These are phyloP conservation scores for Drosophila aff. DNA, from an alignment of 1,140 invertebrate genomes.

Conservation along the genomic window DNA sequence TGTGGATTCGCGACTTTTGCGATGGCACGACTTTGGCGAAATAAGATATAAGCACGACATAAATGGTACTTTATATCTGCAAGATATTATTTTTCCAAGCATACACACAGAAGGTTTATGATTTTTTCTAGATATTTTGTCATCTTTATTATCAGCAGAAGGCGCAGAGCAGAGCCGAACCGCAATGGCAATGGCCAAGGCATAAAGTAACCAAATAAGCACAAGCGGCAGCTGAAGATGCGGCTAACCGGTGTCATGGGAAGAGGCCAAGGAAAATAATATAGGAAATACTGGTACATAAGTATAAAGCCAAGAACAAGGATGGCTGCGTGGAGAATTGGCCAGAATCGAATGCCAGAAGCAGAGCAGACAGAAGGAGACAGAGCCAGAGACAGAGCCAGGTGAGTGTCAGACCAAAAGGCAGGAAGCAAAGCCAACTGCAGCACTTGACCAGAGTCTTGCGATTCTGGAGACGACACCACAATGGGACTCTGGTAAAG, in stretches of 20 bases:
- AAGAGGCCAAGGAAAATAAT: conserved; percentile 46
- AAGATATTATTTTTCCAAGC: conserved; percentile 83
- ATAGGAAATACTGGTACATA: conserved; percentile 29
- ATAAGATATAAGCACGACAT: conserved; percentile 84
- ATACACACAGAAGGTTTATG: conserved; percentile 79
- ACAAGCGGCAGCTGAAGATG: conserved; percentile 45
- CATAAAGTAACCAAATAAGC: conserved; percentile 82
- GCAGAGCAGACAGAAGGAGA: conserved; percentile 8
- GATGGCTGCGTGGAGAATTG: conserved; percentile 72
- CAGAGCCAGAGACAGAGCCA: conserved; percentile 20
- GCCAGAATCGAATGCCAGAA: conserved; percentile 54
- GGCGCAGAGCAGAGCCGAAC: conserved; percentile 18
- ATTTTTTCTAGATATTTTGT: conserved; percentile 84
- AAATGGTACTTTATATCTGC: conserved; percentile 84
- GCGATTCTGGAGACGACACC: conserved; percentile 43
- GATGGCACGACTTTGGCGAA: conserved; percentile 76
- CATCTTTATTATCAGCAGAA: conserved; percentile 79
- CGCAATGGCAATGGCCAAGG: conserved; percentile 44
- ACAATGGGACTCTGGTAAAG: conserved; percentile 34
- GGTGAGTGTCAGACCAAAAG: conserved; percentile 59
- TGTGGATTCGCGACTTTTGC: conserved; percentile 34
- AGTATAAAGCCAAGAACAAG: conserved; percentile 34
- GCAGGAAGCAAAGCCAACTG: conserved; percentile 44
- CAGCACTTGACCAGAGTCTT: conserved; percentile 46
- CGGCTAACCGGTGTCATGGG: conserved; percentile 65